Evolutionary conservation across 2,888 invertebrate species (phyloP), one percentile per base, ranked within the genome.

Genomic region (Unio delphinus): DNA sequence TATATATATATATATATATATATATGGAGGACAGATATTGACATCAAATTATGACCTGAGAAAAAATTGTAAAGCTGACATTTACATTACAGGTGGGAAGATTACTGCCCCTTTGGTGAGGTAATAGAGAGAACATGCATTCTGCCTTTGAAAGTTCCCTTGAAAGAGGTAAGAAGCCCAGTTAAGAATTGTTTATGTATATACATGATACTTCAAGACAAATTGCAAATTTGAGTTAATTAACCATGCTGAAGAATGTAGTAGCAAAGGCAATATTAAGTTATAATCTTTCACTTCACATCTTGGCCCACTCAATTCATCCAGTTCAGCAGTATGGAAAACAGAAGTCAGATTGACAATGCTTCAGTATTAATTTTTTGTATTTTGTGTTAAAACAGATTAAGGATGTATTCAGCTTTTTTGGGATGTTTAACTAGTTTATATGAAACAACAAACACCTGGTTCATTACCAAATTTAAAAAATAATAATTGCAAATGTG

Each of bases 101-200:
- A 80, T 6, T 90, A 90, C 79, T 71, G 73, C 20, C 75, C 81
- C 66, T 78, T 92, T 85, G 95, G 95, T 55, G 90, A 91, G 64
- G 91, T 92, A 28, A 93, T 95, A 67, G 91, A 92, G 70, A 93
- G 93, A 26, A 95, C 95, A 6, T 92, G 92, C 77, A 92, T 95
- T 79, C 90, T 95, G 81, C 93, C 94, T 73, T 95, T 95, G 88
- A 95, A 95, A 91, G 94, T 94, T 55, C 95, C 95, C 5, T 88
- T 93, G 68, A 92, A 91, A 81, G 88, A 91, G 88, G 93, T 92
- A 87, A 91, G 70, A 72, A 34, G 7, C 34, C 1, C 55, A 34
- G 45, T 15, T 65, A 26, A 23, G 18, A n/a, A 34, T 3, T n/a
- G 1, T 4, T 4, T 11, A 28, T 57, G 17, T 8, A 34, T 58